Evolutionary conservation across 2,113 vertebrate genomes (phyloP), one percentile per base, ranked within the genome.

Genomic region (Phylloscopus trochiloides): DNA sequence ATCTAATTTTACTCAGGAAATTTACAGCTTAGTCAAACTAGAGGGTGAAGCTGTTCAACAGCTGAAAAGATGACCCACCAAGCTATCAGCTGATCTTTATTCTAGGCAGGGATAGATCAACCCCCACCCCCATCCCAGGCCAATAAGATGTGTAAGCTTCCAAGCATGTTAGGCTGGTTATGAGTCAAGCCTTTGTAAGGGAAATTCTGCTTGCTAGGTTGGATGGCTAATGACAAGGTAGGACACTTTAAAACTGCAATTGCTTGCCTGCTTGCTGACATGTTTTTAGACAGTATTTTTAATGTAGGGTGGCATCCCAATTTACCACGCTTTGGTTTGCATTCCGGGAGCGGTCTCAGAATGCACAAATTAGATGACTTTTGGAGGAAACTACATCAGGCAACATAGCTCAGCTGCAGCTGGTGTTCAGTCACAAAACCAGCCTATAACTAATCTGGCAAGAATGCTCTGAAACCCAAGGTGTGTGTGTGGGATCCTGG

Each of bases 51-150:
- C 21, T 72, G 38, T 55, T 79, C 47, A 68, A 42, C 20, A 67
- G 3, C 9, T 62, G 43, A 81, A 50, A 86, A 79, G 42, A 59
- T 67, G 57, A 63, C n/a, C 55, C 21, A 40, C 6, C 7, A 40
- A 40, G 18, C 48, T 74, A n/a, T 22, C 31, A 45, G 38, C 10
- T 40, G 40, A 3, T 59, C 17, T 4, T 86, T 83, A 32, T 42
- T 77, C 25, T 77, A 45, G 68, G 52, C 70, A 26, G 25, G 13
- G 19, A 9, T 52, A 48, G 28, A 66, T 55, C 29, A 51, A 45
- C 1, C 3, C 9, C 14, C 34, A 34, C 34, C 19, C 5, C 18
- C 9, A 1, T 62, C 16, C 13, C 3, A 22, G 8, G 6, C 11
- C 47, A 28, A 0, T 62, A 34, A 36, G 36, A 31, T 36, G 32